Evolutionary conservation across 1,140 invertebrate species (phyloP).

Genomic region (Habropoda laboriosa): DNA sequence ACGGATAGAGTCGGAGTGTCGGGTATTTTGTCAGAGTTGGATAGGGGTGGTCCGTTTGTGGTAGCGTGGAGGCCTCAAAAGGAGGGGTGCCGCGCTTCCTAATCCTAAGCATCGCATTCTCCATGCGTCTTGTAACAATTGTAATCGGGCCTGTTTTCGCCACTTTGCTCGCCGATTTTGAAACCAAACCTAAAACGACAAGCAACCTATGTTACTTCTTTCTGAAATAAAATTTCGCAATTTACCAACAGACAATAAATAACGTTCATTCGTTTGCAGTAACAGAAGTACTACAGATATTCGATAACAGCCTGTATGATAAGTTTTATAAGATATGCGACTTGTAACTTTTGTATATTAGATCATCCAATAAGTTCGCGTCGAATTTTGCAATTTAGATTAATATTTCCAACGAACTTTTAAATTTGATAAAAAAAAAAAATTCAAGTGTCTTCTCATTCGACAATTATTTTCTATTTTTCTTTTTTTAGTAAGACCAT

Average conservation of each 20-base stretch:
- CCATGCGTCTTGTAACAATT: conserved; percentile 94
- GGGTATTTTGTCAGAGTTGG: conserved; percentile 62
- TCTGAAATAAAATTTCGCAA: not conserved
- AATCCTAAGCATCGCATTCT: conserved; percentile 92
- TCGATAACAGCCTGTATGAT: no score
- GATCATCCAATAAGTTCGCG: no score
- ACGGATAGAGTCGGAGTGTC: conserved; percentile 66
- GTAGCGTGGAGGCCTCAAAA: conserved; percentile 75
- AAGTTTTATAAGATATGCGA: no score
- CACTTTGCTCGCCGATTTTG: conserved; percentile 94
- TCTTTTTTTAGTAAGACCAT: no score
- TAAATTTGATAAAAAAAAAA: no score
- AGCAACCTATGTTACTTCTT: not conserved
- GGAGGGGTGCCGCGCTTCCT: conserved; percentile 81
- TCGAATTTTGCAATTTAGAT: no score
- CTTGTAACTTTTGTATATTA: no score
- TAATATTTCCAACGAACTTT: no score
- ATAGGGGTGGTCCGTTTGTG: conserved; percentile 37
- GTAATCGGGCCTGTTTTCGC: conserved; percentile 92
- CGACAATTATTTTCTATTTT: no score
- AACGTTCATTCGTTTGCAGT: not conserved
- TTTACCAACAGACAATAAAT: not conserved
- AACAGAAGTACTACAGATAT: no score
- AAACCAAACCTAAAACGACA: conserved; percentile 88
- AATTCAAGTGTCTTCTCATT: no score